phyloP scores from a whole-genome alignment of 2,113 vertebrate species.

The Mugil cephalus region DNA sequence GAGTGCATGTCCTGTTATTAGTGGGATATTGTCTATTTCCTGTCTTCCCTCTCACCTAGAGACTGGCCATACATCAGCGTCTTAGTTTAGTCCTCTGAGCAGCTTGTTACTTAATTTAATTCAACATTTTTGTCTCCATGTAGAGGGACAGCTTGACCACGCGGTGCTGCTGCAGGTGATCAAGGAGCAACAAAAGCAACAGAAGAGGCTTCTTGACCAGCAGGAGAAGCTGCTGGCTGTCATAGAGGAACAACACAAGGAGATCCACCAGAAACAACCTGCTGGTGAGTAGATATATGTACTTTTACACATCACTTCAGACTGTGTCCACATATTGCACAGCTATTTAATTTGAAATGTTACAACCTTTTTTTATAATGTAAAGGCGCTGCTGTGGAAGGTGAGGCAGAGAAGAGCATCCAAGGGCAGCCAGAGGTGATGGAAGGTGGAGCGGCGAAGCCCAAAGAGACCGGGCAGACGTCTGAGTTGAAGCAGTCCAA shows the following conservation, averaged over 20 bases:
- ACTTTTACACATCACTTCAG: no score
- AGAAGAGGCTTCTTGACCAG: constrained; percentile 96
- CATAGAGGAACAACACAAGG: constrained; percentile 97
- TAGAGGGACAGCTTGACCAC: constrained; percentile 93
- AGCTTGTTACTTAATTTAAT: constrained; percentile 4
- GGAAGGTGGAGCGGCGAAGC: constrained; percentile 71
- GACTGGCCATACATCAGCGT: constrained; percentile 22
- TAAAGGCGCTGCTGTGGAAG: constrained; percentile 67
- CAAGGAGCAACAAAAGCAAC: constrained; percentile 95
- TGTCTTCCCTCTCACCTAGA: constrained; percentile 26
- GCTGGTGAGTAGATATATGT: constrained; percentile 48
- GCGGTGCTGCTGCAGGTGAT: constrained; percentile 93
- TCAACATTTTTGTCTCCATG: background rate
- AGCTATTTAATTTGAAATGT: background rate
- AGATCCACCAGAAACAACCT: constrained; percentile 92
- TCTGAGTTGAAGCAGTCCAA: constrained; percentile 43
- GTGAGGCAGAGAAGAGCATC: constrained; percentile 62
- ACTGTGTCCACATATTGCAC: no score
- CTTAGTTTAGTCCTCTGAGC: constrained; percentile 8
- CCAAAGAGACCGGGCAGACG: constrained; percentile 50
- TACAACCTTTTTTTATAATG: constrained; percentile 1
- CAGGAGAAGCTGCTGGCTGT: constrained; percentile 95
- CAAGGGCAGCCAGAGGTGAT: constrained; percentile 56
- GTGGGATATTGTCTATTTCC: background rate
- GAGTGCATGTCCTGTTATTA: background rate